Conservation (phyloP, 1,140 invertebrate species). For the Drosophila novamexicana region DNA sequence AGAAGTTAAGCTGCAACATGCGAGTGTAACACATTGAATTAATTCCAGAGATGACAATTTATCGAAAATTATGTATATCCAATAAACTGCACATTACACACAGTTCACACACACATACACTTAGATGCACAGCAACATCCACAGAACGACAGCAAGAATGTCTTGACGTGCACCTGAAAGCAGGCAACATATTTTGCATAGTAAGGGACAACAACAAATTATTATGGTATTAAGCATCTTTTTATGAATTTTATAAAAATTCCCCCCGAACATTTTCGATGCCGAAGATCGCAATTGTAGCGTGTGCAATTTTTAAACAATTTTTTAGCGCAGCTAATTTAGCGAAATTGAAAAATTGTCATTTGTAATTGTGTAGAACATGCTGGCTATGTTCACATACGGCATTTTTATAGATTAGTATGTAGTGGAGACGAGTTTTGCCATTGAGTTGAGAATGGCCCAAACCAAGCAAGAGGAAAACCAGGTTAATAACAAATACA, state of each 20-base stretch:
- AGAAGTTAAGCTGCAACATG: neutral
- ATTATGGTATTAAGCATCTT: conserved; percentile 16
- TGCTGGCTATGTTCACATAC: conserved; percentile 52
- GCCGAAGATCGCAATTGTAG: conserved; percentile 26
- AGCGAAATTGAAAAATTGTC: conserved; percentile 35
- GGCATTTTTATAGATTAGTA: conserved; percentile 63
- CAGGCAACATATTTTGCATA: conserved; percentile 11
- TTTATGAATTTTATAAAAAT: conserved; percentile 44
- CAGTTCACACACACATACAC: neutral
- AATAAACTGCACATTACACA: neutral
- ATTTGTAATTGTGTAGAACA: conserved; percentile 47
- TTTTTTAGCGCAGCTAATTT: conserved; percentile 57
- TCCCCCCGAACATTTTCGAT: conserved; percentile 14
- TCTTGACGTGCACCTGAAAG: conserved; percentile 1
- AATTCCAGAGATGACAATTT: neutral
- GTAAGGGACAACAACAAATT: neutral
- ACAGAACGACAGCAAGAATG: neutral
- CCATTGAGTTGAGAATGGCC: conserved; percentile 35
- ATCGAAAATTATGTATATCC: neutral
- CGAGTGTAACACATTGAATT: conserved; percentile 5
- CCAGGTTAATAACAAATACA: conserved; percentile 68
- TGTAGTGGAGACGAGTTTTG: conserved; percentile 13
- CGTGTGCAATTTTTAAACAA: conserved; percentile 68
- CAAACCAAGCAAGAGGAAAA: conserved; percentile 68
- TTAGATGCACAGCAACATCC: neutral